phyloP scores from a whole-genome alignment of 2,113 vertebrate species.

The Centropus unirufus region DNA sequence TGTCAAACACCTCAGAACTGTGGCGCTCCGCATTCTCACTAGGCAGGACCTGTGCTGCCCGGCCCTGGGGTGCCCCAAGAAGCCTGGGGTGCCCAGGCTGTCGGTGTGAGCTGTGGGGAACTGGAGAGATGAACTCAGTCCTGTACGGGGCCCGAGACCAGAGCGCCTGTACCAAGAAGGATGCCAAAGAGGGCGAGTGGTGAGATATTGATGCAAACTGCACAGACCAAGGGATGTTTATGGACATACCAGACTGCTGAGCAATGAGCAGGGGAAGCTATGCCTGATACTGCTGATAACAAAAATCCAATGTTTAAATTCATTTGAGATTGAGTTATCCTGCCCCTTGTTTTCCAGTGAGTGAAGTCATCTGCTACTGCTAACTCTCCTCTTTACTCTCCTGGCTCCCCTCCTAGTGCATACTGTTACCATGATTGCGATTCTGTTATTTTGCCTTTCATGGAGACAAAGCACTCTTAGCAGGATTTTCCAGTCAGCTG shows the following conservation, averaged over 20 bases:
- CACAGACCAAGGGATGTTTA: neutral
- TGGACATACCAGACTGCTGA: slow-evolving; percentile 60
- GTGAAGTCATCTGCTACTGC: slow-evolving; percentile 70
- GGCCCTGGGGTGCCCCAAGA: neutral
- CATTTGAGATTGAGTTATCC: slow-evolving; percentile 45
- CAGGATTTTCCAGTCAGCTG: slow-evolving; percentile 69
- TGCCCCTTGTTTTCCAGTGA: slow-evolving; percentile 15
- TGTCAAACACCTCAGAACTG: neutral
- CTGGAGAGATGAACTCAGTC: neutral
- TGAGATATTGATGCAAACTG: neutral
- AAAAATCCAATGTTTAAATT: slow-evolving; percentile 42
- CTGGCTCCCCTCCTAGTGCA: slow-evolving; percentile 59
- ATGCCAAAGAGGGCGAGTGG: slow-evolving; percentile 19
- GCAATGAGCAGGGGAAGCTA: slow-evolving; percentile 19
- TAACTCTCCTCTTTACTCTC: slow-evolving; percentile 37
- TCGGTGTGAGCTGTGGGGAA: neutral
- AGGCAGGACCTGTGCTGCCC: neutral
- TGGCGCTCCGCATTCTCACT: neutral
- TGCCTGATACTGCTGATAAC: slow-evolving; percentile 29
- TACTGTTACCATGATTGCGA: slow-evolving; percentile 64
- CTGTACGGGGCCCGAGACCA: neutral
- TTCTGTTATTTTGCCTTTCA: slow-evolving; percentile 67
- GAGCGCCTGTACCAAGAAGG: neutral
- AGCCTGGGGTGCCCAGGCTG: neutral
- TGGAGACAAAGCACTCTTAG: slow-evolving; percentile 59